phyloP scores from a whole-genome alignment of 2,113 vertebrate genomes.

The Eulemur rufifrons region DNA sequence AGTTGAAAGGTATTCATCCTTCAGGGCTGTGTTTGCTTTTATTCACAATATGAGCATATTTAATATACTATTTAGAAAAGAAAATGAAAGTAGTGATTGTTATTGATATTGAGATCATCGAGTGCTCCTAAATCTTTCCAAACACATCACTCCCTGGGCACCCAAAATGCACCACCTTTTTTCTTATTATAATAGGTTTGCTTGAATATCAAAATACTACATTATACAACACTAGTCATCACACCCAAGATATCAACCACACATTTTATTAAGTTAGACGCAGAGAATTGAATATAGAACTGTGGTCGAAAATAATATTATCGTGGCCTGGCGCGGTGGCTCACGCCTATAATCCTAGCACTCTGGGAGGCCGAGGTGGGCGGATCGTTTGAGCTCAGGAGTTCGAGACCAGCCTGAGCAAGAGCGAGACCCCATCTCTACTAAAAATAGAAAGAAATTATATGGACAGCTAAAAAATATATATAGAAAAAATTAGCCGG shows the following conservation, averaged over 20 bases:
- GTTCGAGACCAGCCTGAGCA: too few relatives aligned
- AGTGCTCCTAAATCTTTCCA: neutral
- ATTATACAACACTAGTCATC: neutral
- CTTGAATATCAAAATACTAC: neutral
- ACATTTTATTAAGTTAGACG: neutral
- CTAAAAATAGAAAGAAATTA: too few relatives aligned
- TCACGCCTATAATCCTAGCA: too few relatives aligned
- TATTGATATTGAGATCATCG: neutral
- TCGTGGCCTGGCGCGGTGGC: too few relatives aligned
- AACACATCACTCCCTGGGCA: neutral
- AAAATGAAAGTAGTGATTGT: neutral
- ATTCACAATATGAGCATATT: conserved; percentile 28
- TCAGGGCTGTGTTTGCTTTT: neutral
- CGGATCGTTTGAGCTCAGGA: too few relatives aligned
- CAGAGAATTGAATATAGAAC: neutral
- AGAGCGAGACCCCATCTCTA: too few relatives aligned
- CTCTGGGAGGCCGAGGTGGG: too few relatives aligned
- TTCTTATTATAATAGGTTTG: neutral
- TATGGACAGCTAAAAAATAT: too few relatives aligned
- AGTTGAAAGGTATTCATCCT: neutral
- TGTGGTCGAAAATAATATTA: neutral
- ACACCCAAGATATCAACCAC: neutral
- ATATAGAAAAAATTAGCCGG: too few relatives aligned
- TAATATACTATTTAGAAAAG: neutral
- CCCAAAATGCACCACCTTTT: neutral